Percentiles rank a stretch among this genome's conserved stretches.
phyloP scores from a whole-genome alignment of 2,888 invertebrate species.

The Pollenia amentaria region DNA sequence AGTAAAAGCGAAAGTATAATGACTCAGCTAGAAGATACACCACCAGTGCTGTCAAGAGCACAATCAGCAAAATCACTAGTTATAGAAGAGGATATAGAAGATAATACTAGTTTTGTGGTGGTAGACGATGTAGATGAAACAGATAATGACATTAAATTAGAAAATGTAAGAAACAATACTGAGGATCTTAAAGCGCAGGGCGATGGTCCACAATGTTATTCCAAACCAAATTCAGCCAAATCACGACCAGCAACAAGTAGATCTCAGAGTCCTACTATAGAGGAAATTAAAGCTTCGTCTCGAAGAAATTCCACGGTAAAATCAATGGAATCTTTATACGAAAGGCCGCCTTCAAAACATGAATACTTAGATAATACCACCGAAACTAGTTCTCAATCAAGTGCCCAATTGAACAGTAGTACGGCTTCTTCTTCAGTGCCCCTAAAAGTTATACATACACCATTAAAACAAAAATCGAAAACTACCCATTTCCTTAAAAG shows the following conservation, averaged over 20 bases:
- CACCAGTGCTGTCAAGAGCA: conserved; percentile 78
- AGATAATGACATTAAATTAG: conserved; percentile 44
- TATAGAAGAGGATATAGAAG: conserved; percentile 83
- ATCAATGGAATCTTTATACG: conserved; percentile 81
- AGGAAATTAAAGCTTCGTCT: conserved; percentile 77
- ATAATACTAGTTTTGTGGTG: conserved; percentile 78
- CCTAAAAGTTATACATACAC: conserved; percentile 77
- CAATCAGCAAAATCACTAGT: conserved; percentile 85
- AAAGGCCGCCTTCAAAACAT: conserved; percentile 76
- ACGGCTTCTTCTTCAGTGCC: conserved; percentile 68
- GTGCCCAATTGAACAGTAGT: conserved; percentile 76
- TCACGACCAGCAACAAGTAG: conserved; percentile 50
- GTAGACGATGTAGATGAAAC: conserved; percentile 75
- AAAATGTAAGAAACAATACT: conserved; percentile 18
- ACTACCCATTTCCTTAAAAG: conserved; percentile 81
- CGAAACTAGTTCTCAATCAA: conserved; percentile 79
- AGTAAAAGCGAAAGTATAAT: conserved; percentile 81
- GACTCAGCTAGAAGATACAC: conserved; percentile 79
- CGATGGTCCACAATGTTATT: conserved; percentile 47
- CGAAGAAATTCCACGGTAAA: conserved; percentile 77
- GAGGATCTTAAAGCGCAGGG: conserved; percentile 19
- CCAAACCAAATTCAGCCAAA: conserved; percentile 61
- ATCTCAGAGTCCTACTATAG: conserved; percentile 76
- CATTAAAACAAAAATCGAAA: conserved; percentile 82
- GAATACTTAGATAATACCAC: conserved; percentile 77